phyloP scores from a whole-genome alignment of 92 coral and sea anemone species.

The Umimayanthus chanpuru region DNA sequence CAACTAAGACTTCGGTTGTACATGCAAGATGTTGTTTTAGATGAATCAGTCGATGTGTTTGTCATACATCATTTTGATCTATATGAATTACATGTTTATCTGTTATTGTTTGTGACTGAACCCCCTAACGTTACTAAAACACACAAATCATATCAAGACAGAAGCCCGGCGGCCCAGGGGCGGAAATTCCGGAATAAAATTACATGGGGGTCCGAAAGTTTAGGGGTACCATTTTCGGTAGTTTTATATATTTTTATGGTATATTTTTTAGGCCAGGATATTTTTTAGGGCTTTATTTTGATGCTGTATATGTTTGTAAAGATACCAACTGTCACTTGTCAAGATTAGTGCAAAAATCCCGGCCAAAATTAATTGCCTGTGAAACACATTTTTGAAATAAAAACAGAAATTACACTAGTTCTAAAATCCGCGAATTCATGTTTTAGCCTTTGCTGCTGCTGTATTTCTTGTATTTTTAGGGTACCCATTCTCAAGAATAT shows the following conservation, averaged over 20 bases:
- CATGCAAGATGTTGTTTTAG: conserved; percentile 24
- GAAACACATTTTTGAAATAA: conserved; percentile 18
- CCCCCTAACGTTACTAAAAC: conserved; percentile 26
- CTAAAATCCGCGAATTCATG: conserved; percentile 23
- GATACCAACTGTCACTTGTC: conserved; percentile 23
- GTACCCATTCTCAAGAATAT: conserved; percentile 19
- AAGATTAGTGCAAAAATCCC: conserved; percentile 10
- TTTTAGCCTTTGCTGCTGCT: conserved; percentile 6
- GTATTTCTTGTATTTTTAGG: conserved; percentile 22
- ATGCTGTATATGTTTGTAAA: conserved; percentile 34
- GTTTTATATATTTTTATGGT: conserved; percentile 40
- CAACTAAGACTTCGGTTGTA: conserved; percentile 25
- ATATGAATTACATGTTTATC: conserved; percentile 20
- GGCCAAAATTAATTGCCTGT: conserved; percentile 25
- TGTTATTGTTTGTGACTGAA: conserved; percentile 24
- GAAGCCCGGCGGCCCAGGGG: conserved; percentile 31
- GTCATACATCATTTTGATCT: conserved; percentile 17
- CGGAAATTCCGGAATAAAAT: conserved; percentile 41
- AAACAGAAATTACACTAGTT: conserved; percentile 21
- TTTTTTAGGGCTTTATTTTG: conserved; percentile 37
- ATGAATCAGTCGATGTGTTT: conserved; percentile 24
- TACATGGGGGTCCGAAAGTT: conserved; percentile 48
- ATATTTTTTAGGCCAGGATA: conserved; percentile 29
- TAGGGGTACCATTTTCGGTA: conserved; percentile 42
- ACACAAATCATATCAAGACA: conserved; percentile 26